These are phyloP conservation scores for Campylomormyrus tamandua DNA, from an alignment of 2,113 vertebrate genomes.

Conservation along the genomic window DNA sequence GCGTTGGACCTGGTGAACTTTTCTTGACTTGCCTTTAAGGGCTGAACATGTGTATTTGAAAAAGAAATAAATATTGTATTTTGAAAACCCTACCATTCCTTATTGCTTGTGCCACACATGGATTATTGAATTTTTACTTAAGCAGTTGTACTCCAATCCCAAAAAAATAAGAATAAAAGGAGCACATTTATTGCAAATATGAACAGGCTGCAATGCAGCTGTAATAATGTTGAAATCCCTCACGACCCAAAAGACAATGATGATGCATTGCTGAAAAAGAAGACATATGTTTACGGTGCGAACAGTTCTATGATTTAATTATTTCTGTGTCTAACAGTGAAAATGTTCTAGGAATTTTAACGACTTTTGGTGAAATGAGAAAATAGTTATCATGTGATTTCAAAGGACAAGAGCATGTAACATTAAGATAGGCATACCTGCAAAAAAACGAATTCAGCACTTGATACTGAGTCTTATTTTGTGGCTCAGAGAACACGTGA, in stretches of 20 bases:
- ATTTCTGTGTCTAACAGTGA: not conserved
- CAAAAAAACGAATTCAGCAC: constrained; percentile 45
- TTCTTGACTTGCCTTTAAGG: not conserved
- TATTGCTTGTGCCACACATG: not conserved
- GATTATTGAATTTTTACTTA: not conserved
- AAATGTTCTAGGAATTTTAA: not conserved
- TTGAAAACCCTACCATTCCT: not conserved
- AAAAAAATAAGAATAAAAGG: not conserved
- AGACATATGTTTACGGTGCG: not conserved
- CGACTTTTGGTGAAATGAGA: not conserved
- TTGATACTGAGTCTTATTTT: constrained; percentile 23
- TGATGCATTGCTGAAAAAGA: not conserved
- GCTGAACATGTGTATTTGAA: not conserved
- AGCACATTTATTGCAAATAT: not conserved
- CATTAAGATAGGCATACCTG: constrained; percentile 49
- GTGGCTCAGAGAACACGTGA: constrained; percentile 53
- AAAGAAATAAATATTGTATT: not conserved
- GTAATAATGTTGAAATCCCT: not conserved
- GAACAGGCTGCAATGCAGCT: not conserved
- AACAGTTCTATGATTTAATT: not conserved
- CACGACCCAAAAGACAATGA: not conserved
- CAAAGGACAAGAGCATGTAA: not conserved
- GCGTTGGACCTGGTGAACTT: not conserved
- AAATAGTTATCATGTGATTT: not conserved
- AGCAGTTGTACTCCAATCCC: not conserved